These are phyloP conservation scores for Dichetophora obliterata DNA, from an alignment of 2,888 invertebrate genomes.

Conservation along the genomic window DNA sequence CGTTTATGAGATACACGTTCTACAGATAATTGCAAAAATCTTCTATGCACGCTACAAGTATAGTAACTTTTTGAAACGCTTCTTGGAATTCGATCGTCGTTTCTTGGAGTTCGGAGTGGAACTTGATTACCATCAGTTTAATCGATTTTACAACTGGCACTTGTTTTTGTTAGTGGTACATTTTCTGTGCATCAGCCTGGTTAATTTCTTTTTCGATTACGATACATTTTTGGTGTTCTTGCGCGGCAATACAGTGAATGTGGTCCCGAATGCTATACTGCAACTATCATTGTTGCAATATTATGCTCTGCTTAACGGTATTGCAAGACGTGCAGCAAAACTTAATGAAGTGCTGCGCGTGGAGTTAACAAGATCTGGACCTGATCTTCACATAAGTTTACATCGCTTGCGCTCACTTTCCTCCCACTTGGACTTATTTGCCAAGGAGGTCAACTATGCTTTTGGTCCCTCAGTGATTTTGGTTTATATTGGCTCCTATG, in stretches of 20 bases:
- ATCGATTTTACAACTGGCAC: constrained; percentile 45
- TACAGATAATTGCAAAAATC: constrained; percentile 44
- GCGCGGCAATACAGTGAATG: constrained; percentile 45
- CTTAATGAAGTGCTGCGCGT: constrained; percentile 39
- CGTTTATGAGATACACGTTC: constrained; percentile 48
- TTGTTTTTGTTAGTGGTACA: constrained; percentile 45
- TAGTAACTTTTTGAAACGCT: constrained; percentile 38
- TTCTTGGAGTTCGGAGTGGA: constrained; percentile 30
- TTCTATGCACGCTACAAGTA: constrained; percentile 42
- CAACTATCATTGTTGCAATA: constrained; percentile 53
- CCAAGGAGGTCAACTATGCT: constrained; percentile 48
- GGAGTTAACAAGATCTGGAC: constrained; percentile 36
- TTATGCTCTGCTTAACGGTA: constrained; percentile 49
- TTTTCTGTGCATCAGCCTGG: constrained; percentile 14
- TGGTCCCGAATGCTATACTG: constrained; percentile 52
- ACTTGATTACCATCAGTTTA: constrained; percentile 11
- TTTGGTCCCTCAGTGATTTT: constrained; percentile 49
- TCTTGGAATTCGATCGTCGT: constrained; percentile 50
- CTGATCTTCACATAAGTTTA: constrained; percentile 40
- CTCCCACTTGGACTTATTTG: constrained; percentile 49
- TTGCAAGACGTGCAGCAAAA: constrained; percentile 44
- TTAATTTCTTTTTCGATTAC: constrained; percentile 46
- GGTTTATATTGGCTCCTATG: constrained; percentile 52
- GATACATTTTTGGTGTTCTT: constrained; percentile 11
- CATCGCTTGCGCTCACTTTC: constrained; percentile 48